Evolutionary conservation across 2,113 vertebrate genomes (phyloP).

Genomic region (Gambusia holbrooki): DNA sequence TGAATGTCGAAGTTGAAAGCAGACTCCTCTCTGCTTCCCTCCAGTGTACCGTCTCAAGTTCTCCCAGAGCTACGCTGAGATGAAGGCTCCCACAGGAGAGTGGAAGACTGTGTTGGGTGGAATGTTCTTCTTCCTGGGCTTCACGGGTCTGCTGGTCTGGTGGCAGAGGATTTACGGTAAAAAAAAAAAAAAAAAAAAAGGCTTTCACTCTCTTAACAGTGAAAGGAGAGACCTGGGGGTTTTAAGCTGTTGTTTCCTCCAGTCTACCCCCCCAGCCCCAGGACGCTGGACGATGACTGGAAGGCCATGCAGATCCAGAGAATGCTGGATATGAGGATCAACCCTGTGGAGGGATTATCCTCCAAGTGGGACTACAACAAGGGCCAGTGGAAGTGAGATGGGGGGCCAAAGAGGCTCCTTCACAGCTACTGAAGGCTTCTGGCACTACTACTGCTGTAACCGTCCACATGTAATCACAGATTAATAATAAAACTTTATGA

Average conservation of each 20-base stretch:
- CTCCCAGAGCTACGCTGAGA: constrained; percentile 78
- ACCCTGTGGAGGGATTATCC: constrained; percentile 82
- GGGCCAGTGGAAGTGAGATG: constrained; percentile 82
- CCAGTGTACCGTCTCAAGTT: constrained; percentile 83
- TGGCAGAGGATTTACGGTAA: constrained; percentile 86
- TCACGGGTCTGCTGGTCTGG: constrained; percentile 83
- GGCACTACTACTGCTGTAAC: background rate
- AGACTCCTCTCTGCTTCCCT: background rate
- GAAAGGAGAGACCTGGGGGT: background rate
- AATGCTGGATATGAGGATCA: constrained; percentile 85
- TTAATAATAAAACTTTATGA: constrained; percentile 16
- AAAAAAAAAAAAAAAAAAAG: too few species aligned
- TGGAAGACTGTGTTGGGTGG: constrained; percentile 83
- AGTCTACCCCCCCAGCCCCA: constrained; percentile 83
- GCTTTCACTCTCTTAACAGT: background rate
- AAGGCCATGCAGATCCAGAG: constrained; percentile 82
- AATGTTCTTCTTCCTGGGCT: constrained; percentile 78
- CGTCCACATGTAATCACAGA: constrained; percentile 15
- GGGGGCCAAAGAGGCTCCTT: constrained; percentile 13
- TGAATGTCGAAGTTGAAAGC: background rate
- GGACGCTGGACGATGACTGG: constrained; percentile 81
- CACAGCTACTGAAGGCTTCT: too few species aligned
- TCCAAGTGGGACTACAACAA: constrained; percentile 88
- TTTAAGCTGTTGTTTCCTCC: background rate
- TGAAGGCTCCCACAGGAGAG: constrained; percentile 70